Conservation (phyloP, 2,888 invertebrate genomes). For the Noctuana brunneofusca region DNA sequence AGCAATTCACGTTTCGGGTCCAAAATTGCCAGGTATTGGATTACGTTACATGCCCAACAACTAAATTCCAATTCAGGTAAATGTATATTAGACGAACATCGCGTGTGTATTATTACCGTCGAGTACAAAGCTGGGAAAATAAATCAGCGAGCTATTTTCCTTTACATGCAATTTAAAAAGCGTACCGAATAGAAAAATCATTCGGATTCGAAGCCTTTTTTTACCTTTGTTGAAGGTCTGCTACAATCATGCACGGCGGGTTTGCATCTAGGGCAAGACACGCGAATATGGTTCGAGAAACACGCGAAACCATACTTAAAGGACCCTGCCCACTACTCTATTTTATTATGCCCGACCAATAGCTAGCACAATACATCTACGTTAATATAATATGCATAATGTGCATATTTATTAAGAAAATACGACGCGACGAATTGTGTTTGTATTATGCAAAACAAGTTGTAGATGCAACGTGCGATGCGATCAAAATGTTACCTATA, state of each 20-base stretch:
- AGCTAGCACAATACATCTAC: too few relatives aligned
- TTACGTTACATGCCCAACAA: conserved; percentile 19
- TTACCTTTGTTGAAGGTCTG: conserved; percentile 35
- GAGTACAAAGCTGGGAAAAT: conserved; percentile 34
- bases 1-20: background rate
- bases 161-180: conserved; percentile 38
- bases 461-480: too few relatives aligned
- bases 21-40: conserved; percentile 26
- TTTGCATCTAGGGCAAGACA: conserved; percentile 30
- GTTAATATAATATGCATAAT: too few relatives aligned
- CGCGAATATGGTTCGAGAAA: conserved; percentile 10
- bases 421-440: too few relatives aligned
- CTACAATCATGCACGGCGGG: conserved; percentile 31
- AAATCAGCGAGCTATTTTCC: conserved; percentile 37
- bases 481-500: too few relatives aligned
- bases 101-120: conserved; percentile 33
- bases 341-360: too few relatives aligned
- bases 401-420: too few relatives aligned
- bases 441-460: too few relatives aligned
- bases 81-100: conserved; percentile 30
- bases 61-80: conserved; percentile 16
- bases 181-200: conserved; percentile 27
- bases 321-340: too few relatives aligned
- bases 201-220: conserved; percentile 26
- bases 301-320: conserved; percentile 20